Evolutionary conservation across 2,888 invertebrate species (phyloP), one percentile per base, ranked within the genome.

Genomic region (Pinctada fucata): DNA sequence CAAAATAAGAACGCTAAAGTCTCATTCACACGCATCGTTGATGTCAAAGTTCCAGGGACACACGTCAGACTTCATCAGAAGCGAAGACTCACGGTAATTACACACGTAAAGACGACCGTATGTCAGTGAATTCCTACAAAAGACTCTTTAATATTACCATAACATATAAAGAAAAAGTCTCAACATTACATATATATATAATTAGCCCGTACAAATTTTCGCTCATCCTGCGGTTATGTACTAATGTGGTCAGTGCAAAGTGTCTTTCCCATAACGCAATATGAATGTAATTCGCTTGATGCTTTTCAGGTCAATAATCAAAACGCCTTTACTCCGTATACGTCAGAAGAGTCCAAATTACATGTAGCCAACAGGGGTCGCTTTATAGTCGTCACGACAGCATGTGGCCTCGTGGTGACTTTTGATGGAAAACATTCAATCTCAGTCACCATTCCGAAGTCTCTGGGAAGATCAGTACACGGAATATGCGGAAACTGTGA

Each of bases 401-500:
- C 73, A n/a, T 86, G 86, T 73, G 83, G 83, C 2, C 70, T 86
- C 63, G 75, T 76, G n/a, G 84, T 85, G 0, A 81, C 76, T 31
- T 87, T 85, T 69, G 83, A 87, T 49, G 86, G 85, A 4, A n/a
- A 52, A 4, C 80, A 82, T 31, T 73, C 76, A 5, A 81, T 83
- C 10, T 76, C 81, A 13, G 73, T 85, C 6, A 68, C 76, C 31
- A 80, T 84, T 13, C 83, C 82, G 10, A 77, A 75, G 13, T 75
- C 76, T 31, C 81, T 78, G 66, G 78, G 79, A 8, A 69, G 70
- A 16, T 58, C 63, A 6, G 52, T 86, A 76, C 79, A 69, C 2
- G 87, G 87, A 58, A 70, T 87, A 0, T 87, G 87, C 69, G 87
- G 87, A 3, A 82, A 86, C 81, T 87, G 87, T 69, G 83, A 86